phyloP scores from a whole-genome alignment of 2,797 vertebrate genomes.

The Euphonia xanthogaster region DNA sequence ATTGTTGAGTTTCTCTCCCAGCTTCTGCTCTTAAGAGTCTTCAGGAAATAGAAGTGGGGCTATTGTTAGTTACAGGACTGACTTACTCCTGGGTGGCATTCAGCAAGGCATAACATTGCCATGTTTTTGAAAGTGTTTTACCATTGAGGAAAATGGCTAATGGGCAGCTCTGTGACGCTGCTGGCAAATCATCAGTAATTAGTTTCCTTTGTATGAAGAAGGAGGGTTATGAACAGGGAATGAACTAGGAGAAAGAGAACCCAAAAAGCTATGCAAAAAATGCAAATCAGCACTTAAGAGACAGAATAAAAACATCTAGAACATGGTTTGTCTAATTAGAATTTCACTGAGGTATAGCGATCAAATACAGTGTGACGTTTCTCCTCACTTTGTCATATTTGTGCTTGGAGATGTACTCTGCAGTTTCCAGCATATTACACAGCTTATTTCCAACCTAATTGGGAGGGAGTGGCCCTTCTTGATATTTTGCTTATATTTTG shows the following conservation, averaged over 20 bases:
- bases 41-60: background rate
- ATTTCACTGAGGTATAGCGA: background rate
- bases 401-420: background rate
- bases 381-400: background rate
- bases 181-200: background rate
- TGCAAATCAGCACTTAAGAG: background rate
- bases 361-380: background rate
- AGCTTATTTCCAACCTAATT: background rate
- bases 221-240: background rate
- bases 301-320: background rate
- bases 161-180: background rate
- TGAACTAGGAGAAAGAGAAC: background rate
- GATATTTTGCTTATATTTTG: background rate
- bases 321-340: background rate
- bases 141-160: background rate
- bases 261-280: background rate
- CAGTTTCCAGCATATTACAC: background rate
- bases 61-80: background rate
- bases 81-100: background rate
- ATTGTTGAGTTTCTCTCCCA: background rate
- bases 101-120: background rate
- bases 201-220: background rate
- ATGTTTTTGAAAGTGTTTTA: rapidly evolving
- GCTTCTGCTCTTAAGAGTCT: background rate
- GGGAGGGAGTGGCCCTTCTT: background rate